Evolutionary conservation across 92 coral and sea anemone genomes (phyloP), one percentile per base, ranked within the genome.

Genomic region (Desmophyllum pertusum): DNA sequence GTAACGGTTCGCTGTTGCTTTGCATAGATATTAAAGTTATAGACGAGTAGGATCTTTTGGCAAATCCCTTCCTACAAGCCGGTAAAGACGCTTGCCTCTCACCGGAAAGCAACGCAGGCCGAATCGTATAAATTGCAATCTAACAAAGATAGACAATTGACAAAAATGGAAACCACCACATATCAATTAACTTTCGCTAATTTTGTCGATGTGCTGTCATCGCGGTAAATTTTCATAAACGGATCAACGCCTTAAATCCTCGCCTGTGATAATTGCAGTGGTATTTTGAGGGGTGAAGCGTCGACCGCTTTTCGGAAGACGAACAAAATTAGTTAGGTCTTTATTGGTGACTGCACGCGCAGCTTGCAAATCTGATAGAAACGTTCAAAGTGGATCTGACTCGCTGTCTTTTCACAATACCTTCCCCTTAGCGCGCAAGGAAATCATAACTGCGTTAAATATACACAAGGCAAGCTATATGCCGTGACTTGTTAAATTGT

Each of bases 131-230:
- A 55, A 41, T 62, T 84, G 71, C 87, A 84, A 89, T 85, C 90
- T 55, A 81, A 89, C 93, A 75, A 70, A 66, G 85, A 85, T 89
- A 83, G 73, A 79, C 89, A 69, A 85, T 81, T 81, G 84, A 69
- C 80, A 79, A 79, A 85, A 80, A 89, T 89, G 77, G 81, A 85
- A 86, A 81, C 81, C 68, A 57, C 88, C 48, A 84, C 90, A 52
- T 76, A 81, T 86, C 93, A 89, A 89, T 89, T 89, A 85, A 66
- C 81, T 75, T 70, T 62, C 81, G 81, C 93, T 86, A 89, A 85
- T 86, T 86, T 89, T 89, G 79, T 84, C 93, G 66, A 45, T 75
- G 63, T 70, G 29, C 90, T 86, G 90, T 89, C 93, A 86, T 81
- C 93, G 77, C 78, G 81, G 88, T 85, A 80, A 85, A 89, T 85